Percentiles rank a stretch among this genome's conserved stretches.
Evolutionary conservation across 1,140 invertebrate species (phyloP).

Genomic region (Agrypnia vestita): DNA sequence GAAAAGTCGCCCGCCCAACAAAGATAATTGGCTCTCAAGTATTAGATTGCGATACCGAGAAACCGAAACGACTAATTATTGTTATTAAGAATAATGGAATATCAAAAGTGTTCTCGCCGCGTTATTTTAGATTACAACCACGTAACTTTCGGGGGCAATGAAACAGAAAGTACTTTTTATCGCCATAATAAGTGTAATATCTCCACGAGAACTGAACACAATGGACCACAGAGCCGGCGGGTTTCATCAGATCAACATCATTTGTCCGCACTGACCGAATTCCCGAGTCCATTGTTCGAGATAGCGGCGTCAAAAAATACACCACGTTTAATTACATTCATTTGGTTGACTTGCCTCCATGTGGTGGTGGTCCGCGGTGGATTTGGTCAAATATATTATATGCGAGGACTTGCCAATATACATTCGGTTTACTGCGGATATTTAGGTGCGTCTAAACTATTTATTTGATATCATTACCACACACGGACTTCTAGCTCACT

Average conservation of each 20-base stretch:
- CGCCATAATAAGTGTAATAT: conserved; percentile 5
- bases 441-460: too few relatives aligned
- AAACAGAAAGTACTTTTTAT: conserved; percentile 36
- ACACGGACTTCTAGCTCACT: too few relatives aligned
- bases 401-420: too few relatives aligned
- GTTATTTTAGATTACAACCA: conserved; percentile 8
- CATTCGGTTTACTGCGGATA: too few relatives aligned
- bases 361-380: too few relatives aligned
- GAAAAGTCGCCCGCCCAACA: neutral
- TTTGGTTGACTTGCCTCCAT: too few relatives aligned
- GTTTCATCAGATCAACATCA: conserved; percentile 21
- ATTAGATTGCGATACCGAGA: neutral
- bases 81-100: neutral
- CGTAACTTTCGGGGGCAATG: conserved; percentile 12
- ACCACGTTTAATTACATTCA: too few relatives aligned
- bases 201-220: conserved; percentile 17
- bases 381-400: too few relatives aligned
- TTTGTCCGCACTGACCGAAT: conserved; percentile 23
- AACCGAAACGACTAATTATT: neutral
- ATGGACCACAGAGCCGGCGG: neutral
- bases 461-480: too few relatives aligned
- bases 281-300: conserved; percentile 10
- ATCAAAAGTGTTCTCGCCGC: neutral
- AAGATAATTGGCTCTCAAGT: too few relatives aligned
- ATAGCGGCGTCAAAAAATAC: neutral